Evolutionary conservation across 2,888 invertebrate species (phyloP).

Genomic region (Melipona bicolor): DNA sequence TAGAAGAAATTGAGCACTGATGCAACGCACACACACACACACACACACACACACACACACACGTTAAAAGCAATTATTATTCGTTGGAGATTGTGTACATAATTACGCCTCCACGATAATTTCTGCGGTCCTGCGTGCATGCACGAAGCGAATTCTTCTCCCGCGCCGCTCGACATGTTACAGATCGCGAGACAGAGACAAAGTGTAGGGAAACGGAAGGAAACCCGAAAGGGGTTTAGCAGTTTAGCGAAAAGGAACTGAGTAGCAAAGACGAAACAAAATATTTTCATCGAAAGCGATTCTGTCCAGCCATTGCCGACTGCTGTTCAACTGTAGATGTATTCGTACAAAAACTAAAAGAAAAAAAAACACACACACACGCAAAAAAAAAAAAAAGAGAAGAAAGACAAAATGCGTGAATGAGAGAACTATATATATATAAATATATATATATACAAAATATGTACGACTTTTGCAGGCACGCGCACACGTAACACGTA

Average conservation of each 20-base stretch:
- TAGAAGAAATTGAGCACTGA: too few species aligned
- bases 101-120: conserved; percentile 38
- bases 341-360: conserved; percentile 37
- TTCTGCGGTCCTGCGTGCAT: conserved; percentile 28
- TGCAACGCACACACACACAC: too few species aligned
- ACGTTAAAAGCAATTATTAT: conserved; percentile 27
- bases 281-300: conserved; percentile 67
- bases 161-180: conserved; percentile 31
- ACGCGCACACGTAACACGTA: conserved; percentile 31
- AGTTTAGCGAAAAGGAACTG: conserved; percentile 20
- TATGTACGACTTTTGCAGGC: conserved; percentile 44
- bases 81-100: too few species aligned
- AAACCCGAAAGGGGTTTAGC: neutral
- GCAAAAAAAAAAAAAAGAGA: conserved; percentile 8
- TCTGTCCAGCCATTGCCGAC: conserved; percentile 81
- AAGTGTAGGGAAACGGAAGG: too few species aligned
- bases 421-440: conserved; percentile 48
- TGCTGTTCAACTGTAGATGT: conserved; percentile 79
- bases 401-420: conserved; percentile 54
- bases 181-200: conserved; percentile 8
- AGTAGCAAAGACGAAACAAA: conserved; percentile 33
- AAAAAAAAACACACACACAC: neutral
- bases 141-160: conserved; percentile 53
- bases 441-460: conserved; percentile 60
- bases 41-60: too few species aligned